These are phyloP conservation scores for Struthidea cinerea DNA, from an alignment of 2,113 vertebrate species.

Conservation along the genomic window DNA sequence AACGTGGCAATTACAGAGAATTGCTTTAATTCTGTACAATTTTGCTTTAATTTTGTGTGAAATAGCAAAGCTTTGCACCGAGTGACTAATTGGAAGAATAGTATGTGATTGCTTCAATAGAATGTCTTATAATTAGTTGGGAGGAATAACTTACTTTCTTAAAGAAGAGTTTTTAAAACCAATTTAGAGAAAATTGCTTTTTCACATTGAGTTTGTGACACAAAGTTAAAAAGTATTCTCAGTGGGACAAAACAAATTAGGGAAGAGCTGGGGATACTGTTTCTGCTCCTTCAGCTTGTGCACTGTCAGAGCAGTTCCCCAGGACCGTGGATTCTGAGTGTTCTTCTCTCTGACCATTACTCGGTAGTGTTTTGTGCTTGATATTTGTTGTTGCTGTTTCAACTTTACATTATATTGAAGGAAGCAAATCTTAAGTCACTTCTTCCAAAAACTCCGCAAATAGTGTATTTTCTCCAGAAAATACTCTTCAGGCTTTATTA, in stretches of 20 bases:
- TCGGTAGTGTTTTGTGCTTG: not conserved
- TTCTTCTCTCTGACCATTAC: not conserved
- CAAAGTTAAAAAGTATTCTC: not conserved
- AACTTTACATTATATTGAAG: not conserved
- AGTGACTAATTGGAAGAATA: not conserved
- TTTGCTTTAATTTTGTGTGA: not conserved
- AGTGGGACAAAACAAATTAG: not conserved
- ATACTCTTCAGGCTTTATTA: not conserved
- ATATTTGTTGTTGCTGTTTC: not conserved
- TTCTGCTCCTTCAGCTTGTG: not conserved
- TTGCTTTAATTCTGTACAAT: not conserved
- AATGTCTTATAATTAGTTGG: not conserved
- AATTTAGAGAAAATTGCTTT: not conserved
- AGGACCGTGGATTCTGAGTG: rapidly evolving
- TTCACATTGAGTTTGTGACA: not conserved
- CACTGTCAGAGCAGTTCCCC: not conserved
- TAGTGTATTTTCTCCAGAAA: not conserved
- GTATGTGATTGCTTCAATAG: not conserved
- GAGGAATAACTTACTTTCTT: not conserved
- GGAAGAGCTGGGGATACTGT: not conserved
- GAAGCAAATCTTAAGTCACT: not conserved
- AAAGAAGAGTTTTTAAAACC: not conserved
- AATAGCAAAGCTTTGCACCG: not conserved
- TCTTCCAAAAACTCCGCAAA: not conserved
- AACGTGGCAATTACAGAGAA: not conserved